These are phyloP conservation scores for Luehdorfia chinensis DNA, from an alignment of 1,140 invertebrate genomes.

Conservation along the genomic window DNA sequence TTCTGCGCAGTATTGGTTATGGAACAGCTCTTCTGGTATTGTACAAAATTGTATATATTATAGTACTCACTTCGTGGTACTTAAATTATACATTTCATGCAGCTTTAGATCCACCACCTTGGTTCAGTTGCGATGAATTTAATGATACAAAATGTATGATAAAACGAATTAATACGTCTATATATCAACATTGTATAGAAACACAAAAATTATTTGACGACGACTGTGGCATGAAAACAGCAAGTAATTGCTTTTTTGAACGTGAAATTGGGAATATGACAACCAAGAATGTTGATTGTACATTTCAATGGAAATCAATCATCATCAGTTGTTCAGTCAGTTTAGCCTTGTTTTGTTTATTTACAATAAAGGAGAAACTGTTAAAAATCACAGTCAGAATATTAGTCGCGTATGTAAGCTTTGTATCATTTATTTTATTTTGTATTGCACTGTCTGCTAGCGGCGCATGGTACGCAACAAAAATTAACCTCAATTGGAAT, in stretches of 20 bases:
- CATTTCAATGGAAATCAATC: slow-evolving; percentile 44
- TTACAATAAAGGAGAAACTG: slow-evolving; percentile 46
- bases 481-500: slow-evolving; percentile 37
- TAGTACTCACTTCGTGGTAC: slow-evolving; percentile 57
- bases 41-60: slow-evolving; percentile 45
- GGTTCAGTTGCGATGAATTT: slow-evolving; percentile 53
- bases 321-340: slow-evolving; percentile 28
- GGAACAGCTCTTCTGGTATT: slow-evolving; percentile 42
- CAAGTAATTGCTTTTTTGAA: slow-evolving; percentile 53
- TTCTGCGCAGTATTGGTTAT: slow-evolving; percentile 51
- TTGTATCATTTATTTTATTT: slow-evolving; percentile 46
- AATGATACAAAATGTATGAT: slow-evolving; percentile 51
- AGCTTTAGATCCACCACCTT: slow-evolving; percentile 49
- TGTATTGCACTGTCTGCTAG: slow-evolving; percentile 50
- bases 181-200: slow-evolving; percentile 63
- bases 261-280: slow-evolving; percentile 51
- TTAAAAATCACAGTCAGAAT: slow-evolving; percentile 40
- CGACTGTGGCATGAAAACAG: slow-evolving; percentile 59
- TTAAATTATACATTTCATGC: slow-evolving; percentile 55
- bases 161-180: slow-evolving; percentile 48
- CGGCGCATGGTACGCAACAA: slow-evolving; percentile 53
- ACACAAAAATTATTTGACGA: slow-evolving; percentile 43
- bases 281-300: slow-evolving; percentile 32
- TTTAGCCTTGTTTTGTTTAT: slow-evolving; percentile 36
- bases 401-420: slow-evolving; percentile 34